Conservation (phyloP, 1,140 invertebrate species). For the Grapholita molesta region DNA sequence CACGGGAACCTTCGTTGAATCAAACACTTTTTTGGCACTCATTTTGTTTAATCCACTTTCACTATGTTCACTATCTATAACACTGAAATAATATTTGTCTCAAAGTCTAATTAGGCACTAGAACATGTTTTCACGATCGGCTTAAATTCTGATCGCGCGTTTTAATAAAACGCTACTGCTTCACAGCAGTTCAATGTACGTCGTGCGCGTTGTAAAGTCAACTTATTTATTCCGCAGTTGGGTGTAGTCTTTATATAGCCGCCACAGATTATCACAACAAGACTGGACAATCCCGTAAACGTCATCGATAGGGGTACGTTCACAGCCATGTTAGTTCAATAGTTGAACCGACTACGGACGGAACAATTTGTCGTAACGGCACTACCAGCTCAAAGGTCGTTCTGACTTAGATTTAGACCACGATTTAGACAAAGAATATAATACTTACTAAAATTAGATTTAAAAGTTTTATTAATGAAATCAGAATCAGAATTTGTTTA, state of each 20-base stretch:
- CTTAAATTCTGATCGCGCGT: constrained; percentile 29
- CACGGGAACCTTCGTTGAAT: constrained; percentile 51
- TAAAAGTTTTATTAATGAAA: no score
- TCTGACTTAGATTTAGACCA: no score
- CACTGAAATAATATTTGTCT: constrained; percentile 26
- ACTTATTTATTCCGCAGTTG: not conserved
- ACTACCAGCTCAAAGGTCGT: no score
- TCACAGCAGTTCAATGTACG: not conserved
- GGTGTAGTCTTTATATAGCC: not conserved
- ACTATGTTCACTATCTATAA: constrained; percentile 27
- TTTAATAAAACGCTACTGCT: constrained; percentile 33
- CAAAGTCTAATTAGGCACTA: constrained; percentile 35
- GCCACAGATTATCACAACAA: not conserved
- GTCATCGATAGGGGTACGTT: not conserved
- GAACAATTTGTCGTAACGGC: no score
- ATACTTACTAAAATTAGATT: no score
- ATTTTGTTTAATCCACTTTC: constrained; percentile 48
- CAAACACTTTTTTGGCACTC: constrained; percentile 62
- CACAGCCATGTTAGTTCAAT: no score
- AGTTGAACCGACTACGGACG: no score
- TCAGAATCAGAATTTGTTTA: no score
- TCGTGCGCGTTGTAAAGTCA: not conserved
- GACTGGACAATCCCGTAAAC: not conserved
- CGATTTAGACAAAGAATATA: no score
- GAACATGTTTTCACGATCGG: constrained; percentile 45